phyloP scores from a whole-genome alignment of 2,113 vertebrate genomes.

The Aegotheles bennettii region DNA sequence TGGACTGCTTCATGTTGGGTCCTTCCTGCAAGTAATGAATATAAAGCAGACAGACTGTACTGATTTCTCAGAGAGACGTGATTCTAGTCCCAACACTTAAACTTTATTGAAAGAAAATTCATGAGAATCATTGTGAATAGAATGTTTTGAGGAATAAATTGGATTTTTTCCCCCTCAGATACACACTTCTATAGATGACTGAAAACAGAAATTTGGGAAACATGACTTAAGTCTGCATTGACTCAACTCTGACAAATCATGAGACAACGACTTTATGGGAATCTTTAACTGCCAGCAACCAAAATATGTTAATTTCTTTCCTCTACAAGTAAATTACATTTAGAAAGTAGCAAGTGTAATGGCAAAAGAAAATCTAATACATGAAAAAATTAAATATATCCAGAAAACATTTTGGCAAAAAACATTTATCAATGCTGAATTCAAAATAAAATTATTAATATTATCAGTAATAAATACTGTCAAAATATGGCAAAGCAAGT shows the following conservation, averaged over 20 bases:
- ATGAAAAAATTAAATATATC: background rate
- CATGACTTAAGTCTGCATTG: background rate
- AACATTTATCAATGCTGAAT: background rate
- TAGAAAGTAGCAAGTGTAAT: background rate
- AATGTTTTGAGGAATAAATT: background rate
- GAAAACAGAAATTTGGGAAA: background rate
- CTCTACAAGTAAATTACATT: background rate
- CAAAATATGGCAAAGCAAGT: background rate
- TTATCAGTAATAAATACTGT: background rate
- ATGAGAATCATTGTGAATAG: background rate
- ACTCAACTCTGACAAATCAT: background rate
- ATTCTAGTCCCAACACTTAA: conserved; percentile 31
- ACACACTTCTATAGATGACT: background rate
- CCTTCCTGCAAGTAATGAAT: conserved; percentile 42
- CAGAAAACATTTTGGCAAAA: background rate
- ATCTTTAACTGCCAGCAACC: background rate
- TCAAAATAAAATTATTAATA: background rate
- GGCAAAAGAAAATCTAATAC: background rate
- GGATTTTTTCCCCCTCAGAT: background rate
- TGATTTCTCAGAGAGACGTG: background rate
- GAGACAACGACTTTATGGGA: background rate
- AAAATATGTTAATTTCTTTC: background rate
- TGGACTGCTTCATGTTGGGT: background rate
- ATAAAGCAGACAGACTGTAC: conserved; percentile 14
- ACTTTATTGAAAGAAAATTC: background rate